Evolutionary conservation across 1,140 invertebrate genomes (phyloP).

Genomic region (Melanaphis sacchari): DNA sequence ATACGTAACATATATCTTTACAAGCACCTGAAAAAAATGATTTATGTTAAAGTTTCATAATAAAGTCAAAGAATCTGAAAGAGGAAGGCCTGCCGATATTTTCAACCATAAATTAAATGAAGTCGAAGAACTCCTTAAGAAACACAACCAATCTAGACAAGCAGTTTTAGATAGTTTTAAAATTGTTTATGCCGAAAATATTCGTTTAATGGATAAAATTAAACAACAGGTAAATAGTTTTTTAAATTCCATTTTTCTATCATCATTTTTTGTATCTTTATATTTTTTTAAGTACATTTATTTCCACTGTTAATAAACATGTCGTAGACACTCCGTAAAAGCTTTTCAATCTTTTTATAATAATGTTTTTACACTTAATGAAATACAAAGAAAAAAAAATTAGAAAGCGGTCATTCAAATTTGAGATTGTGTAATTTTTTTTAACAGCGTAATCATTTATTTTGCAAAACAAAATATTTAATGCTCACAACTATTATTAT

Average conservation of each 20-base stretch:
- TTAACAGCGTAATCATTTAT: background rate
- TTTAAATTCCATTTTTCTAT: background rate
- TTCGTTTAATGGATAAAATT: slow-evolving; percentile 72
- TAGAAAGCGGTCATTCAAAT: background rate
- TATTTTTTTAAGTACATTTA: background rate
- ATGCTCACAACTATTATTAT: background rate
- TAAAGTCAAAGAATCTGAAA: slow-evolving; percentile 2
- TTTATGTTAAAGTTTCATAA: slow-evolving; percentile 38
- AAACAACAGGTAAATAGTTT: slow-evolving; percentile 68
- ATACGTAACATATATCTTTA: background rate
- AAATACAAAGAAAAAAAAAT: background rate
- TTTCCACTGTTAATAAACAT: background rate
- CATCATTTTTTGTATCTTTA: background rate
- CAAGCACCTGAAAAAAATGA: background rate
- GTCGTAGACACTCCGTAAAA: background rate
- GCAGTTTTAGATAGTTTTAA: slow-evolving; percentile 41
- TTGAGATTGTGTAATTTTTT: background rate
- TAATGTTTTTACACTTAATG: background rate
- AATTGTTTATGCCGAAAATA: slow-evolving; percentile 68
- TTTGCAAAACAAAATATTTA: background rate
- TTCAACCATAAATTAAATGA: background rate
- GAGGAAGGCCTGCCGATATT: background rate
- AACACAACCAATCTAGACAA: slow-evolving; percentile 44
- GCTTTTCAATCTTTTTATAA: background rate
- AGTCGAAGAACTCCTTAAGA: background rate